phyloP scores from a whole-genome alignment of 2,888 invertebrate species.

The Lithophane socia region DNA sequence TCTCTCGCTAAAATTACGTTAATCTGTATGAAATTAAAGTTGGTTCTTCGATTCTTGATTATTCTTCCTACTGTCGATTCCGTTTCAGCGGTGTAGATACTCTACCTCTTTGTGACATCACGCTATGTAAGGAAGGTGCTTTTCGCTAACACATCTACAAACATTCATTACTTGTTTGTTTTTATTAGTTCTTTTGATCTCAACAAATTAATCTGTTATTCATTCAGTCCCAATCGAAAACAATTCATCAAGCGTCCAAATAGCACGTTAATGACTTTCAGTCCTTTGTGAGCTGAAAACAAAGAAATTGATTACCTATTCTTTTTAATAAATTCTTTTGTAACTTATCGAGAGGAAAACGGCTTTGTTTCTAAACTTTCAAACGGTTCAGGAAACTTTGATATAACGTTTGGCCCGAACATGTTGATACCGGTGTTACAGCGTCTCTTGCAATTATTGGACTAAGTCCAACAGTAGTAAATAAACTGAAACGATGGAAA shows the following conservation, averaged over 20 bases:
- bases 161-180: background rate
- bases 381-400: slow-evolving; percentile 10
- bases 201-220: slow-evolving; percentile 21
- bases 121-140: background rate
- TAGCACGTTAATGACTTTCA: slow-evolving; percentile 36
- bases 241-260: slow-evolving; percentile 16
- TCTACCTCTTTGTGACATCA: too few relatives aligned
- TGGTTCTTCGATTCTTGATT: background rate
- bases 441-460: slow-evolving; percentile 37
- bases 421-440: slow-evolving; percentile 26
- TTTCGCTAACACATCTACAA: background rate
- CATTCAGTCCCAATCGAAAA: slow-evolving; percentile 11
- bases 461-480: slow-evolving; percentile 38
- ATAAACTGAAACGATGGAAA: slow-evolving; percentile 24
- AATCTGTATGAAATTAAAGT: background rate
- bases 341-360: slow-evolving; percentile 16
- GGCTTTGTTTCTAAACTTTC: slow-evolving; percentile 18
- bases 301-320: slow-evolving; percentile 41
- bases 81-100: background rate
- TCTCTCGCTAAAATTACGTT: too few relatives aligned
- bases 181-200: slow-evolving; percentile 13
- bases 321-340: slow-evolving; percentile 35
- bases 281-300: slow-evolving; percentile 38
- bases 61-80: background rate
- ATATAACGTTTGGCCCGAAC: slow-evolving; percentile 28